Evolutionary conservation across 2,113 vertebrate genomes (phyloP).

Genomic region (Loxodonta africana): DNA sequence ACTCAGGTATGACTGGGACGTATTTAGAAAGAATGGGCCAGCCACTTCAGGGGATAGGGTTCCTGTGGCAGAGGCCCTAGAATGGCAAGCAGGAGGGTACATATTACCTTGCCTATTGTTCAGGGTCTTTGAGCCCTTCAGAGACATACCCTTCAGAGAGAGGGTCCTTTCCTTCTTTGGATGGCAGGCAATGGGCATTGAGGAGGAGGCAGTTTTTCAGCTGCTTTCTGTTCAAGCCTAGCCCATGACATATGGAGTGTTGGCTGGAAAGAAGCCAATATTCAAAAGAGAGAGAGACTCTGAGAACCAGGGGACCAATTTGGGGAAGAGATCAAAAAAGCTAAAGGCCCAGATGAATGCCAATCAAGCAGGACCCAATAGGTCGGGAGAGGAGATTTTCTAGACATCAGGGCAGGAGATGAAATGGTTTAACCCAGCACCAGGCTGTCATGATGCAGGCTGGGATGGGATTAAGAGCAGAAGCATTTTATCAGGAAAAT

Average conservation of each 20-base stretch:
- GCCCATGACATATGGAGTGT: background rate
- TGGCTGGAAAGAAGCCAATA: background rate
- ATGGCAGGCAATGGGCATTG: background rate
- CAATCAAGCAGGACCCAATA: background rate
- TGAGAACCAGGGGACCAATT: slow-evolving; percentile 24
- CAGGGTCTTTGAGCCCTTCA: background rate
- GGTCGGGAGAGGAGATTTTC: background rate
- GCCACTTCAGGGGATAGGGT: background rate
- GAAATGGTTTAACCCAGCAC: background rate
- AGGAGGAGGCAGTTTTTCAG: background rate
- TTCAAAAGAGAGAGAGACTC: background rate
- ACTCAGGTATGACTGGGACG: too few relatives aligned
- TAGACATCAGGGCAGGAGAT: background rate
- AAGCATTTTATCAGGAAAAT: slow-evolving; percentile 3
- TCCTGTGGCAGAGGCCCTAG: background rate
- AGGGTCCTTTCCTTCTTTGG: background rate
- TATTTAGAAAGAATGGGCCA: background rate
- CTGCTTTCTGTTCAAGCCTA: background rate
- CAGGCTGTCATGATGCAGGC: background rate
- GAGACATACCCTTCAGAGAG: background rate
- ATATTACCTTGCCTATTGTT: background rate
- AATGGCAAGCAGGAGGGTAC: background rate
- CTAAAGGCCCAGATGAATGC: background rate
- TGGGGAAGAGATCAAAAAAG: background rate
- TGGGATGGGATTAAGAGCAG: background rate